Percentiles rank a stretch among this genome's conserved stretches.
Evolutionary conservation across 2,797 vertebrate genomes (phyloP).

Genomic region (Pipistrellus nathusii): DNA sequence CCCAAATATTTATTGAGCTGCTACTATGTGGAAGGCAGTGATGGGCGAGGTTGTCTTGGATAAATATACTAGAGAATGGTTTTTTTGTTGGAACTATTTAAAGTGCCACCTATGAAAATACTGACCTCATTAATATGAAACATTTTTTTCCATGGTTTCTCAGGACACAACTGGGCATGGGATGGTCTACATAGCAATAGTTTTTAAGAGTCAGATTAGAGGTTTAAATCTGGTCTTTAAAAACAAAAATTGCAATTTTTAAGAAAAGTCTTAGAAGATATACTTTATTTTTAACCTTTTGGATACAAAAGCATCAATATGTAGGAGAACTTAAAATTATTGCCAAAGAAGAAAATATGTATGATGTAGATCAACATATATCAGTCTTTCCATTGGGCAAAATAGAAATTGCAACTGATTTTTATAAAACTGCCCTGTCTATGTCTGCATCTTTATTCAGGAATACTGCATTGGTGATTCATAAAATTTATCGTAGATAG

Average conservation of each 20-base stretch:
- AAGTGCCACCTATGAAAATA: conserved; percentile 6
- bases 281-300: not conserved
- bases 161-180: not conserved
- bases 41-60: not conserved
- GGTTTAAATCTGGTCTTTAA: not conserved
- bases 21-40: not conserved
- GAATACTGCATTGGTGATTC: not conserved
- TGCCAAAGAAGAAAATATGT: not conserved
- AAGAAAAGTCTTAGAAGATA: not conserved
- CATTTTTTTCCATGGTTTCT: conserved; percentile 36
- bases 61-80: conserved; percentile 9
- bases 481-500: not conserved
- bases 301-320: not conserved
- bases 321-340: not conserved
- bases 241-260: not conserved
- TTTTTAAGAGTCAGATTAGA: not conserved
- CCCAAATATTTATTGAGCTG: conserved; percentile 51
- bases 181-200: not conserved
- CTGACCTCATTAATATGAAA: conserved; percentile 45
- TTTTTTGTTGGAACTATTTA: conserved; percentile 10
- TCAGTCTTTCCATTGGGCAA: not conserved
- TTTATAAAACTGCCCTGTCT: not conserved
- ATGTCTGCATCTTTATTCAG: not conserved
- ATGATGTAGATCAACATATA: not conserved
- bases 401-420: not conserved